Conservation (phyloP, 2,888 invertebrate genomes). For the Orchesellides sinensis region DNA sequence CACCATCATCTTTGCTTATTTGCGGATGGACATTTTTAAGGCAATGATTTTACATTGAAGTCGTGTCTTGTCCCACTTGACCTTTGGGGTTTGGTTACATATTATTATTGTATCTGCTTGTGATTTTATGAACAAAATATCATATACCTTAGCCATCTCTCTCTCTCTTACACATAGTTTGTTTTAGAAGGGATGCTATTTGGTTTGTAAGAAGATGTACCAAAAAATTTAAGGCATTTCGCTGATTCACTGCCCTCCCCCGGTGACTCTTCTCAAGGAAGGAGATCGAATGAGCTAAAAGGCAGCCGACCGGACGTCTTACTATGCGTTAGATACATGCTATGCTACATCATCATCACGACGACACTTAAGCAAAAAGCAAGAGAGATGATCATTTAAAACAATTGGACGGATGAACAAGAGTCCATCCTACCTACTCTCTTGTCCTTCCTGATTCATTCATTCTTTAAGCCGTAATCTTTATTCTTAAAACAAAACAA, state of each 20-base stretch:
- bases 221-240: constrained; percentile 50
- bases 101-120: no score
- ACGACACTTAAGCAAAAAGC: neutral
- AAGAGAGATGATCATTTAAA: neutral
- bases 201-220: no score
- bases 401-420: constrained; percentile 5
- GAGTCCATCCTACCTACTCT: neutral
- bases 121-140: no score
- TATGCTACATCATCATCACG: constrained; percentile 15
- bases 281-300: constrained; percentile 57
- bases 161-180: neutral
- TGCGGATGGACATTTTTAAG: constrained; percentile 29
- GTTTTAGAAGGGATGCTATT: constrained; percentile 14
- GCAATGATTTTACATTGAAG: constrained; percentile 20
- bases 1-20: constrained; percentile 4
- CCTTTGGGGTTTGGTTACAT: constrained; percentile 35
- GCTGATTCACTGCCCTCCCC: constrained; percentile 59
- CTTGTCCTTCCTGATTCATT: neutral
- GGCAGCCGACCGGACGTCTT: constrained; percentile 46
- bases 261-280: constrained; percentile 46
- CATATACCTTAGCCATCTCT: no score
- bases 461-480: no score
- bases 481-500: neutral
- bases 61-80: constrained; percentile 57
- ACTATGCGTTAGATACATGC: neutral